Conservation (phyloP, 2,797 vertebrate species). For the Enteromius radiatus region DNA sequence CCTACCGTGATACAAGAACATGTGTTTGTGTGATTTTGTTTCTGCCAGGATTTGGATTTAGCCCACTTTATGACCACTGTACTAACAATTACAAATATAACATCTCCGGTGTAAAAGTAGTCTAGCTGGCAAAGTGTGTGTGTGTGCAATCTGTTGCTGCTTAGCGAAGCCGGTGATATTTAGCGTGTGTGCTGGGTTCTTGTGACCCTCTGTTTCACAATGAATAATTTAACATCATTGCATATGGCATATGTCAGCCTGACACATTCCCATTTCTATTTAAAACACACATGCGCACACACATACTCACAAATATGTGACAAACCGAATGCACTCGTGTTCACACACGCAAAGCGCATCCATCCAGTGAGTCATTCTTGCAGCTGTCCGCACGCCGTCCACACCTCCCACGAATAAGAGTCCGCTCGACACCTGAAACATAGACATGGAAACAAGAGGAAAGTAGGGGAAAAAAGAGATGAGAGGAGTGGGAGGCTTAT, state of each 20-base stretch:
- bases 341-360: constrained; percentile 24
- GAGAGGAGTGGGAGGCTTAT: constrained; percentile 56
- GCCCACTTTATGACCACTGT: not conserved
- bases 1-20: not conserved
- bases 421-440: constrained; percentile 58
- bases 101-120: not conserved
- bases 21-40: not conserved
- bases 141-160: constrained; percentile 23
- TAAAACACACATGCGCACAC: constrained; percentile 70
- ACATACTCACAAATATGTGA: constrained; percentile 55
- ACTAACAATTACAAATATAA: not conserved
- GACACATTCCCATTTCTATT: constrained; percentile 79
- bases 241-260: constrained; percentile 74
- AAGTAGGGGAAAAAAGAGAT: constrained; percentile 39
- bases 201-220: constrained; percentile 47
- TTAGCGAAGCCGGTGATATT: constrained; percentile 13
- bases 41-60: constrained; percentile 10
- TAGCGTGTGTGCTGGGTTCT: constrained; percentile 11
- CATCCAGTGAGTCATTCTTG: constrained; percentile 61
- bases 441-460: constrained; percentile 43
- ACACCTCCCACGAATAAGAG: constrained; percentile 71
- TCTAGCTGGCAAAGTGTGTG: constrained; percentile 6
- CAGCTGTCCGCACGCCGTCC: constrained; percentile 78
- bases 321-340: constrained; percentile 46
- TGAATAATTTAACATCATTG: constrained; percentile 62